These are phyloP conservation scores for Pygocentrus nattereri DNA, from an alignment of 2,797 vertebrate genomes.

Conservation along the genomic window DNA sequence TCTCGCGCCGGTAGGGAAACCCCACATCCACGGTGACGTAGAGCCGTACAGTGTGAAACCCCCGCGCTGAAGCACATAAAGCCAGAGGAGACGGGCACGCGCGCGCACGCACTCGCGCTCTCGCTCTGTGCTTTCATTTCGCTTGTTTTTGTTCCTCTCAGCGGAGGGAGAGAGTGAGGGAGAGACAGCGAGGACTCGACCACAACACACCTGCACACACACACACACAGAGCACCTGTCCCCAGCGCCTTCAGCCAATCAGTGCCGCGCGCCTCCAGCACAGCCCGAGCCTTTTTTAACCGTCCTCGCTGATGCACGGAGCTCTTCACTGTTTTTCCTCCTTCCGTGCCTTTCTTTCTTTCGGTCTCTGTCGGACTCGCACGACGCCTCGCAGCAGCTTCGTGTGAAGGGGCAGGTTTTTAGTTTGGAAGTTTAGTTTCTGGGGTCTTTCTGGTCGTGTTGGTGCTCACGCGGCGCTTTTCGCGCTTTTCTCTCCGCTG, in stretches of 20 bases:
- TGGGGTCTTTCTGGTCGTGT: neutral
- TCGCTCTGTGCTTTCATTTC: neutral
- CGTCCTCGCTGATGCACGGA: neutral
- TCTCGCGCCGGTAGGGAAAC: constrained; percentile 72
- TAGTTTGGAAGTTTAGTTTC: constrained; percentile 25
- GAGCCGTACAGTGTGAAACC: constrained; percentile 66
- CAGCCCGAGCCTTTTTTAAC: neutral
- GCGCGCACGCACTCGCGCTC: neutral
- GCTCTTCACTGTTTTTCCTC: neutral
- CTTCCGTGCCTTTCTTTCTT: neutral
- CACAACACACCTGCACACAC: constrained; percentile 1
- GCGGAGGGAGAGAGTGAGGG: neutral
- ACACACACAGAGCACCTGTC: constrained; percentile 15
- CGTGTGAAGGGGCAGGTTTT: neutral
- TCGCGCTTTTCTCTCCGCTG: neutral
- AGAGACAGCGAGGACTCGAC: constrained; percentile 9
- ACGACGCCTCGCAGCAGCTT: neutral
- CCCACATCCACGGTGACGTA: constrained; percentile 77
- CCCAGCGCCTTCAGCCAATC: neutral
- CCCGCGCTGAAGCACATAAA: constrained; percentile 25
- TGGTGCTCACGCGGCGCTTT: constrained; percentile 38
- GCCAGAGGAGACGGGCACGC: neutral
- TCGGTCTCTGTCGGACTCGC: neutral
- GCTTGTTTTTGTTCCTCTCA: neutral
- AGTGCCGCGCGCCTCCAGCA: neutral